Evolutionary conservation across 92 coral and sea anemone species (phyloP).

Genomic region (Montipora capitata): DNA sequence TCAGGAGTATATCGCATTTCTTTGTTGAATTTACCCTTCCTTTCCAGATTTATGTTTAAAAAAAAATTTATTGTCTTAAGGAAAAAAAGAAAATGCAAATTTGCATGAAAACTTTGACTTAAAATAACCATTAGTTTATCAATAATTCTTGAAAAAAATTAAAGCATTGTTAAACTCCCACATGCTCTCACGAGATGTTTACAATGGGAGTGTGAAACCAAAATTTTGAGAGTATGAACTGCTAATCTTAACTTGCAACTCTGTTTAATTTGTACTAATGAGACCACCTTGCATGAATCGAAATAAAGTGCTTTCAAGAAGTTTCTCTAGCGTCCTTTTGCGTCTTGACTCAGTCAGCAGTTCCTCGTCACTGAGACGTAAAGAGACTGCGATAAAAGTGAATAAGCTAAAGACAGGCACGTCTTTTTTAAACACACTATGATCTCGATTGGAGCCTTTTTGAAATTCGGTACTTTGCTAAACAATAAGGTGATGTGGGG

Average conservation of each 20-base stretch:
- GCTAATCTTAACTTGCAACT: background rate
- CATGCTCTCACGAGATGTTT: conserved; percentile 12
- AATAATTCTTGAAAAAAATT: conserved; percentile 33
- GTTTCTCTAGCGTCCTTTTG: background rate
- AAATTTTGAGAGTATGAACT: background rate
- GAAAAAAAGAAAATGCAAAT: conserved; percentile 2
- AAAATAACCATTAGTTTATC: conserved; percentile 41
- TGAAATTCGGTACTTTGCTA: conserved; percentile 27
- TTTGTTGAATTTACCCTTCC: background rate
- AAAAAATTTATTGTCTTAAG: background rate
- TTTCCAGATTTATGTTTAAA: background rate
- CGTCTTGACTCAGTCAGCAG: no score
- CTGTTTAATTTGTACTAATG: background rate
- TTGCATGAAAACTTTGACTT: conserved; percentile 6
- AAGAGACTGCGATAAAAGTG: no score
- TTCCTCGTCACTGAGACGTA: no score
- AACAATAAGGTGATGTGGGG: conserved; percentile 34
- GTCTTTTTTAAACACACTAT: background rate
- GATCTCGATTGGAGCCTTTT: conserved; percentile 10
- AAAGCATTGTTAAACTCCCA: conserved; percentile 41
- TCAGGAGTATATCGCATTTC: background rate
- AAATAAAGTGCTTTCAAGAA: background rate
- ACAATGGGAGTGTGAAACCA: background rate
- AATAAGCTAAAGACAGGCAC: no score
- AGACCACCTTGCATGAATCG: background rate